Percentiles rank a stretch among this genome's conserved stretches.
Conservation (phyloP, 2,888 invertebrate species). For the Chymomyza fuscimana region DNA sequence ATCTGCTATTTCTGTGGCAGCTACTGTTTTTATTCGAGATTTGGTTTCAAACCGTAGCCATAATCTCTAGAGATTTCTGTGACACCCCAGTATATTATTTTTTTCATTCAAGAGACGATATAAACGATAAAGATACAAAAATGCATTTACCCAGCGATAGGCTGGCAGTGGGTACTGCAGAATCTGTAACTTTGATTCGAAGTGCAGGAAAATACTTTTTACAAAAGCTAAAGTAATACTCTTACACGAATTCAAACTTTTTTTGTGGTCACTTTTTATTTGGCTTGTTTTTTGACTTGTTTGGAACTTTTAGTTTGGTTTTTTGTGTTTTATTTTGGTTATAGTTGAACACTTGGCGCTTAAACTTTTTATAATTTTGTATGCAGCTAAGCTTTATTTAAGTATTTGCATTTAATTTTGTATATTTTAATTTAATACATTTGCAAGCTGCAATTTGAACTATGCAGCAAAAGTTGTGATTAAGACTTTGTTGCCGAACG, state of each 20-base stretch:
- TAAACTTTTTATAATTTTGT: conserved; percentile 66
- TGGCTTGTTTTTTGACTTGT: conserved; percentile 9
- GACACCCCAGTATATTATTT: too few relatives aligned
- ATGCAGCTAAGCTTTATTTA: conserved; percentile 42
- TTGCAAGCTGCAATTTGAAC: not conserved
- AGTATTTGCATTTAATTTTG: conserved; percentile 30
- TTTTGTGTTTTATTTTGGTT: conserved; percentile 13
- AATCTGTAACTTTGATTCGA: too few relatives aligned
- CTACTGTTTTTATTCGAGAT: too few relatives aligned
- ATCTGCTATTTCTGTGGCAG: too few relatives aligned
- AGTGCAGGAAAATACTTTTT: too few relatives aligned
- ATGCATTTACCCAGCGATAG: too few relatives aligned
- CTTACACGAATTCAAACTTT: not conserved
- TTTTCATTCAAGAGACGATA: too few relatives aligned
- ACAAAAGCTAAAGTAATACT: too few relatives aligned
- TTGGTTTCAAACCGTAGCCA: too few relatives aligned
- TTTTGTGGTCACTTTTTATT: conserved; percentile 24
- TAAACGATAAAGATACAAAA: too few relatives aligned
- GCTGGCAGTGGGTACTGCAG: too few relatives aligned
- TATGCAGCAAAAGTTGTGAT: not conserved
- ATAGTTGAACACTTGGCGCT: conserved; percentile 42
- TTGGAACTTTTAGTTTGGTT: conserved; percentile 26
- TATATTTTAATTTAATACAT: not conserved
- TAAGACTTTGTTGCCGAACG: not conserved
- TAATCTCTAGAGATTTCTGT: too few relatives aligned